A percentile compares a stretch with the other conserved stretches of the same genome.
Evolutionary conservation across 2,797 vertebrate genomes (phyloP).

Genomic region (Chaetophractus vellerosus): DNA sequence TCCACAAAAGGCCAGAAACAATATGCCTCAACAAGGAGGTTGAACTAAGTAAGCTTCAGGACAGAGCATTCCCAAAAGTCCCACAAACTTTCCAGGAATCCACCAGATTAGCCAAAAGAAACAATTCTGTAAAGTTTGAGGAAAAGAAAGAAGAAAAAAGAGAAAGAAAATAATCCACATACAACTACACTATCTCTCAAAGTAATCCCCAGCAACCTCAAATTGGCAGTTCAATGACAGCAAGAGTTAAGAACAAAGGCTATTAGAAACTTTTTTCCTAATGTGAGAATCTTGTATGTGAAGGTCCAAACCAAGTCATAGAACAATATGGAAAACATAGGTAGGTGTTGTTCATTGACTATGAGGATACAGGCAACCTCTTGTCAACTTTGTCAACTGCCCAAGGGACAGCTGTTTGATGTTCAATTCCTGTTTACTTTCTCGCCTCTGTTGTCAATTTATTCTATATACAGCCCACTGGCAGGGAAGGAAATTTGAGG

Average conservation of each 20-base stretch:
- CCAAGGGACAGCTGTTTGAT: background rate
- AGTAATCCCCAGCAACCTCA: conserved; percentile 20
- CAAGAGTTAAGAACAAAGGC: background rate
- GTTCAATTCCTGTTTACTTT: conserved; percentile 4
- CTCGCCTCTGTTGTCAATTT: background rate
- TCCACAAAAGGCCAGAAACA: conserved; percentile 49
- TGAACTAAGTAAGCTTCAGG: conserved; percentile 58
- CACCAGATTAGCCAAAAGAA: conserved; percentile 78
- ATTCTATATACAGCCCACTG: background rate
- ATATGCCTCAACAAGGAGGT: conserved; percentile 57
- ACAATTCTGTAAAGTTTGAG: conserved; percentile 50
- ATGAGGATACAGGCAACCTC: background rate
- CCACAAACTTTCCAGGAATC: conserved; percentile 80
- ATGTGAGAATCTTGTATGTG: background rate
- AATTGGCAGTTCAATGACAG: conserved; percentile 35
- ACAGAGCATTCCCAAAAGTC: conserved; percentile 60
- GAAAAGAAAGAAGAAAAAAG: background rate
- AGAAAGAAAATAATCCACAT: conserved; percentile 40
- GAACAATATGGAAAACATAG: conserved; percentile 43
- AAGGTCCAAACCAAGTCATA: background rate
- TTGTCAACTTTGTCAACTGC: background rate
- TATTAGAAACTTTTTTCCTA: conserved; percentile 9
- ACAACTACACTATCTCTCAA: conserved; percentile 16
- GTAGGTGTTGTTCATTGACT: background rate
- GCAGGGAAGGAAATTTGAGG: background rate